A percentile compares a stretch with the other conserved stretches of the same genome.
Evolutionary conservation across 2,113 vertebrate genomes (phyloP).

Genomic region (Etheostoma cragini): DNA sequence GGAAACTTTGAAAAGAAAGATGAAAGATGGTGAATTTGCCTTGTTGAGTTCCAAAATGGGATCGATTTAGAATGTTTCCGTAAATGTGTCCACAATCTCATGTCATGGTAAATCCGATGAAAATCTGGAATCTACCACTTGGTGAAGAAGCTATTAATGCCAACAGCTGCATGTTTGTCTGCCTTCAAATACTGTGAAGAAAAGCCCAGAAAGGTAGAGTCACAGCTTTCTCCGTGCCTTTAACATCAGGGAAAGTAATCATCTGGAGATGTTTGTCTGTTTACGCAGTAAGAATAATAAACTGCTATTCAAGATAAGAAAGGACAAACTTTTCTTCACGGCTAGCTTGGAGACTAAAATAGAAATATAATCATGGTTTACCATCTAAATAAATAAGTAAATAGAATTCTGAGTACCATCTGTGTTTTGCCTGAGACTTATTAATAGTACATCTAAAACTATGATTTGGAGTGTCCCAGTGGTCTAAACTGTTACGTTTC

Average conservation of each 20-base stretch:
- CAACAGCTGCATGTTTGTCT: constrained; percentile 63
- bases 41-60: constrained; percentile 77
- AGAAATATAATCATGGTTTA: constrained; percentile 2
- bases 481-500: background rate
- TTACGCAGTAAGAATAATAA: constrained; percentile 28
- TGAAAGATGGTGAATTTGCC: constrained; percentile 76
- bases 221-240: constrained; percentile 49
- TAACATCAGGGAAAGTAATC: constrained; percentile 41
- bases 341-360: constrained; percentile 7
- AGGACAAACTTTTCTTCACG: constrained; percentile 12
- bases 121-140: constrained; percentile 66
- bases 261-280: constrained; percentile 21
- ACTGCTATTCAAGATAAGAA: background rate
- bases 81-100: constrained; percentile 79
- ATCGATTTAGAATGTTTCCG: constrained; percentile 79
- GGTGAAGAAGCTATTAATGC: constrained; percentile 67
- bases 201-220: constrained; percentile 32
- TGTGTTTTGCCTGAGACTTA: constrained; percentile 9
- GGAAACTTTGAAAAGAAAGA: constrained; percentile 75
- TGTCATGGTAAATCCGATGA: constrained; percentile 75
- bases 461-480: background rate
- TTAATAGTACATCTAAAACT: constrained; percentile 12
- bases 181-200: constrained; percentile 34
- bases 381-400: constrained; percentile 2
- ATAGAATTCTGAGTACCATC: background rate